A percentile compares a stretch with the other conserved stretches of the same genome.
Conservation (phyloP, 2,888 invertebrate species). For the Callinectes sapidus region DNA sequence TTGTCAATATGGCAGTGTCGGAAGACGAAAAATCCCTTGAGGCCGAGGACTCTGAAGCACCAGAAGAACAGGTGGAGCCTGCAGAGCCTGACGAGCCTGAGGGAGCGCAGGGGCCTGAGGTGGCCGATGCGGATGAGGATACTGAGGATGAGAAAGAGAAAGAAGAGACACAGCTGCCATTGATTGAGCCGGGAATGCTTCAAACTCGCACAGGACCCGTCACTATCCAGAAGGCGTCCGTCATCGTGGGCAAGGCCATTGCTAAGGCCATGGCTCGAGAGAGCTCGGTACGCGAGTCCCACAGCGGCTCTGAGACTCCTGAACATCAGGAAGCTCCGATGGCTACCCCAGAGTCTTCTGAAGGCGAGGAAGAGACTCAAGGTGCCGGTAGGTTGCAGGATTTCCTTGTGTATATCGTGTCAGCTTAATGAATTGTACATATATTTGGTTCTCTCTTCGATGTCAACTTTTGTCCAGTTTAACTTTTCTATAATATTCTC, state of each 20-base stretch:
- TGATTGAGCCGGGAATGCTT: constrained; percentile 61
- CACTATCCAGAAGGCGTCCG: constrained; percentile 67
- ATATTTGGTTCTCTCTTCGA: background rate
- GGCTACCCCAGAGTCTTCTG: constrained; percentile 60
- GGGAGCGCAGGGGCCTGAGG: background rate
- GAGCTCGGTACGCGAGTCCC: constrained; percentile 61
- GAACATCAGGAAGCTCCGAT: constrained; percentile 53
- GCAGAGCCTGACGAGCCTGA: background rate
- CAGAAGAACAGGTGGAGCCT: background rate
- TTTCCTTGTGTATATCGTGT: background rate
- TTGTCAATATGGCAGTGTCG: constrained; percentile 12
- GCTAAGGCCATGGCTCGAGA: constrained; percentile 72
- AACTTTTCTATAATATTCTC: background rate
- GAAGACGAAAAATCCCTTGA: background rate
- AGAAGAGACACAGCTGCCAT: background rate
- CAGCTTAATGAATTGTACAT: background rate
- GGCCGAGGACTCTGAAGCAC: background rate
- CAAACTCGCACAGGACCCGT: constrained; percentile 64
- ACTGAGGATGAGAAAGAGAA: background rate
- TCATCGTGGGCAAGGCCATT: constrained; percentile 70
- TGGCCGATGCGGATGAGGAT: background rate
- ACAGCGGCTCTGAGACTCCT: constrained; percentile 57
- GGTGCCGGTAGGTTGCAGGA: constrained; percentile 4
- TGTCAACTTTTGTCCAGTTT: background rate
- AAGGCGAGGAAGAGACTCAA: constrained; percentile 46